Conservation (phyloP, 2,113 vertebrate genomes). For the Sander lucioperca region DNA sequence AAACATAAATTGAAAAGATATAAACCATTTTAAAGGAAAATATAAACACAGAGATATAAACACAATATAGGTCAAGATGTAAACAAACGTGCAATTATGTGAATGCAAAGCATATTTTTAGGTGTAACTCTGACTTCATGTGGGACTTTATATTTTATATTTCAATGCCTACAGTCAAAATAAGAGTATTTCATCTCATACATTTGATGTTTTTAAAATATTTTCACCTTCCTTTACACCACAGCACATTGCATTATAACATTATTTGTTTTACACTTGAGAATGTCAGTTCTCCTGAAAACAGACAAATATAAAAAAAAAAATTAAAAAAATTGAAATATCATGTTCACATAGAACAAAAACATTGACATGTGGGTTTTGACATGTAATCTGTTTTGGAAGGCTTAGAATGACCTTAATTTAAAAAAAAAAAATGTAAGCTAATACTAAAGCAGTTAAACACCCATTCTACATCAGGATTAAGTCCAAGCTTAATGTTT, state of each 20-base stretch:
- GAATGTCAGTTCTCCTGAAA: background rate
- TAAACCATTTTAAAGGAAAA: background rate
- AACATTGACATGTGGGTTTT: background rate
- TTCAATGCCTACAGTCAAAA: background rate
- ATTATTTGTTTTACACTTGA: background rate
- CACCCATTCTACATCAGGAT: background rate
- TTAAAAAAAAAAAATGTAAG: background rate
- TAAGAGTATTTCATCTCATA: background rate
- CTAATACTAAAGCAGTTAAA: background rate
- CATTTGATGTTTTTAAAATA: background rate
- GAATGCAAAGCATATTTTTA: background rate
- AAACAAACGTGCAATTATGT: background rate
- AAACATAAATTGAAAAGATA: background rate
- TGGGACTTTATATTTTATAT: background rate
- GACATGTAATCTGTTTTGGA: background rate
- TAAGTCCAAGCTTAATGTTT: background rate
- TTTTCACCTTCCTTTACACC: background rate
- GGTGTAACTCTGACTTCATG: background rate
- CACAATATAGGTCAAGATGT: background rate
- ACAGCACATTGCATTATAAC: background rate
- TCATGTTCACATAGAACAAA: background rate
- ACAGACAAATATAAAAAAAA: background rate
- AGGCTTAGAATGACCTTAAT: background rate
- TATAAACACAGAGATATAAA: background rate
- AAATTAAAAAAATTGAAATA: too few relatives aligned